Evolutionary conservation across 92 coral and sea anemone species (phyloP), one percentile per base, ranked within the genome.

Genomic region (Zoanthus solanderi): DNA sequence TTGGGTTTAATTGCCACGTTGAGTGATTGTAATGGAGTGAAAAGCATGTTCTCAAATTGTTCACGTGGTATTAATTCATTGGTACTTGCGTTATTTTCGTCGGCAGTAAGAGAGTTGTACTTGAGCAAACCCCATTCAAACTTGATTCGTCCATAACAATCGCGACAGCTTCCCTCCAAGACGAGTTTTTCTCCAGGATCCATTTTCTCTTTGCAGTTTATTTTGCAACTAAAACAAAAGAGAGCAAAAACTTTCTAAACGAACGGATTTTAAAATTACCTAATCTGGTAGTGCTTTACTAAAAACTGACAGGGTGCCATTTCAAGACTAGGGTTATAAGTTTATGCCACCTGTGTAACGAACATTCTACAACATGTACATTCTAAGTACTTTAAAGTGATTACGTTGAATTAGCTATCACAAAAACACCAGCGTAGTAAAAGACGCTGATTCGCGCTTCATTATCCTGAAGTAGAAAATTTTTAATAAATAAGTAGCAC

Each of bases 171-270:
- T 30, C 96, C 94, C 46, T 72, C 37, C 79, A 91, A 77, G 5
- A 93, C 75, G 0, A 87, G 37, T 65, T 93, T 94, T 45, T 96
- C 95, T 80, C 93, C 94, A 18, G 78, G 81, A 83, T 90, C 84
- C 30, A 92, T 93, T 79, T 93, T 92, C 46, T 12, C 11, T 46
- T 73, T 18, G 76, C 98, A 96, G 72, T 89, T 86, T 71, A 66
- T 92, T 23, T 18, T 60, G 73, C 98, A 96, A 31, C 98, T 96
- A 63, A 56, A 68, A 66, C 72, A 63, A 76, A 11, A 54, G 46
- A 47, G 13, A 10, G 17, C 42, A 31, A 73, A 77, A 32, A 52
- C 46, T 52, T 0, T 76, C 28, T 23, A 67, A 23, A 30, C 10
- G 10, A 42, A n/a, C 30, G 53, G 11, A 5, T 13, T 11, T n/a